Percentiles rank a stretch among this genome's conserved stretches.
These are phyloP conservation scores for Palythoa grandiflora DNA, from an alignment of 92 coral and sea anemone species.

Conservation along the genomic window DNA sequence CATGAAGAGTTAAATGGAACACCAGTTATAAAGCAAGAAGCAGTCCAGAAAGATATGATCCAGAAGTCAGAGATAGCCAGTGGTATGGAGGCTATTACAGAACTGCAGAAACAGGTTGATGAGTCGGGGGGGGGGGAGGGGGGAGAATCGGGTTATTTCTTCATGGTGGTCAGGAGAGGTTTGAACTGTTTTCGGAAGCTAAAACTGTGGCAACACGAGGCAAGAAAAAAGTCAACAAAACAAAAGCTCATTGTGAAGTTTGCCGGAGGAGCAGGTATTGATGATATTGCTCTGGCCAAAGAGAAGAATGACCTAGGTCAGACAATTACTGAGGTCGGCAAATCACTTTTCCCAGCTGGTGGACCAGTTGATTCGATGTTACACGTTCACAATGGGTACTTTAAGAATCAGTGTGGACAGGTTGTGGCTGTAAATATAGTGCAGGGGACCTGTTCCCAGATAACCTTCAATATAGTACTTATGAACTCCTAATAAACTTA, in stretches of 20 bases:
- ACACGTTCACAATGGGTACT: slow-evolving; percentile 41
- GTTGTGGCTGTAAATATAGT: slow-evolving; percentile 31
- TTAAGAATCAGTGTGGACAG: slow-evolving; percentile 28
- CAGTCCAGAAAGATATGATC: slow-evolving; percentile 19
- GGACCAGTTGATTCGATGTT: slow-evolving; percentile 32
- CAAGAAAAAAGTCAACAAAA: neutral
- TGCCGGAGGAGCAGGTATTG: too few species aligned
- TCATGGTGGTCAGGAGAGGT: slow-evolving; percentile 49
- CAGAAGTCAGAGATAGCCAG: slow-evolving; percentile 40
- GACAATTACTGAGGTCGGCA: slow-evolving; percentile 19
- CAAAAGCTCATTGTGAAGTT: too few species aligned
- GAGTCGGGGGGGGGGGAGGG: slow-evolving; percentile 12
- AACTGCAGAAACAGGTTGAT: slow-evolving; percentile 48
- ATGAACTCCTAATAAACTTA: slow-evolving; percentile 10
- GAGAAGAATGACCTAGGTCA: neutral
- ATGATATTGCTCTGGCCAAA: too few species aligned
- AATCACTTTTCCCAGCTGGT: slow-evolving; percentile 16
- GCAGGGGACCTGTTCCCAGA: slow-evolving; percentile 28
- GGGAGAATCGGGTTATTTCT: slow-evolving; percentile 49
- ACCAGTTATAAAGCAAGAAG: slow-evolving; percentile 25
- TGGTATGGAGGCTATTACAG: slow-evolving; percentile 16
- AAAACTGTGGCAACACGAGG: slow-evolving; percentile 49
- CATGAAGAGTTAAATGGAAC: slow-evolving; percentile 41
- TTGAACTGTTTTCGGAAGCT: slow-evolving; percentile 43
- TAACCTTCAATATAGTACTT: slow-evolving; percentile 13